Evolutionary conservation across 37 sponge, comb jelly and placozoan species (phyloP).

Genomic region (Beroe forskalii): DNA sequence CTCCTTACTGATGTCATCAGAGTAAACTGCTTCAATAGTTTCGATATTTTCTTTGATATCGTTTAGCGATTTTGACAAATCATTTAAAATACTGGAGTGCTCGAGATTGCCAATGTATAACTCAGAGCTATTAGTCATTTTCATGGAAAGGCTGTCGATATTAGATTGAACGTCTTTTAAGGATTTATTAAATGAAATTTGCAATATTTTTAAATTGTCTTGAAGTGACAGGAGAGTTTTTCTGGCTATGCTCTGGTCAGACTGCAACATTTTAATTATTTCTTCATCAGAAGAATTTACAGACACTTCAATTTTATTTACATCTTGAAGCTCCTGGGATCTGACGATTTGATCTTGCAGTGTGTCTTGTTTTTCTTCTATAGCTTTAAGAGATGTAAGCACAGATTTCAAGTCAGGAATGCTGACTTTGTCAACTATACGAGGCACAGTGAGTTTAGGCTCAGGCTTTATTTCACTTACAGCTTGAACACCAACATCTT

Average conservation of each 20-base stretch:
- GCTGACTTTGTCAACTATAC: neutral
- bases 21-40: neutral
- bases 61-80: neutral
- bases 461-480: neutral
- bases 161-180: neutral
- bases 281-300: conserved; percentile 44
- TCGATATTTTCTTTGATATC: conserved; percentile 8
- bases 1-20: neutral
- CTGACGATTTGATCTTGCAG: neutral
- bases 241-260: neutral
- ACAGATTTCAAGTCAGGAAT: conserved; percentile 29
- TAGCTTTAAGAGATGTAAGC: neutral
- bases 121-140: conserved; percentile 33
- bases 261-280: conserved; percentile 38
- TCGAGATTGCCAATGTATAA: conserved; percentile 20
- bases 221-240: neutral
- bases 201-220: neutral
- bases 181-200: neutral
- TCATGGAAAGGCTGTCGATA: conserved; percentile 44
- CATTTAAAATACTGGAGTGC: conserved; percentile 37
- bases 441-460: neutral
- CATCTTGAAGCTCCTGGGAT: conserved; percentile 9
- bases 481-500: conserved; percentile 5
- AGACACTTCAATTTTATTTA: conserved; percentile 13
- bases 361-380: conserved; percentile 35